Conservation (phyloP, 2,888 invertebrate genomes). For the Hypomecis punctinalis region DNA sequence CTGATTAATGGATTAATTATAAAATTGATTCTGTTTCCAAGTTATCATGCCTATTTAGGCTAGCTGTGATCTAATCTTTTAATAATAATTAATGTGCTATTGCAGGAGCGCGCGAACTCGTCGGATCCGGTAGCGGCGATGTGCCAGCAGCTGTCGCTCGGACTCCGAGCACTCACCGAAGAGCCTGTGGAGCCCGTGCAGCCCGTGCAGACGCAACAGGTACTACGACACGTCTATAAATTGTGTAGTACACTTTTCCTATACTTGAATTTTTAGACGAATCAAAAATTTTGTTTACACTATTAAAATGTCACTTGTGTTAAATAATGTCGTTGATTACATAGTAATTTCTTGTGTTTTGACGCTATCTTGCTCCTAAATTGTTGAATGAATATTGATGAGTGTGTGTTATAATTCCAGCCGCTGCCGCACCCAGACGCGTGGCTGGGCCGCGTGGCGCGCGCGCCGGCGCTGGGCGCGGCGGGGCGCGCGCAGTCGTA, state of each 20-base stretch:
- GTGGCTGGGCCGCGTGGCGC: constrained; percentile 91
- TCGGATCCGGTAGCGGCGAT: constrained; percentile 88
- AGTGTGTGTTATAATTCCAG: constrained; percentile 54
- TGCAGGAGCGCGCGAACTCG: constrained; percentile 45
- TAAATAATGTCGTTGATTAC: no score
- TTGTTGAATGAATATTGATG: constrained; percentile 44
- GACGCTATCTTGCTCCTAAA: not conserved
- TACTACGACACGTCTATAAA: not conserved
- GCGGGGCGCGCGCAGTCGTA: constrained; percentile 64
- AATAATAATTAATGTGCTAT: not conserved
- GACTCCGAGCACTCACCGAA: constrained; percentile 89
- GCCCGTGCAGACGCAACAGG: constrained; percentile 53
- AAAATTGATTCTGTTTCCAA: no score
- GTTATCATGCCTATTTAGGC: no score
- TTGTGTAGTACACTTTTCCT: not conserved
- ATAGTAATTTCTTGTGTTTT: no score
- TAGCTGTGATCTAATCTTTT: not conserved
- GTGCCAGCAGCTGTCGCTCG: constrained; percentile 92
- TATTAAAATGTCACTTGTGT: no score
- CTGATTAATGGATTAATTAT: no score
- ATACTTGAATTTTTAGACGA: not conserved
- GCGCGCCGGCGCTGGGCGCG: constrained; percentile 83
- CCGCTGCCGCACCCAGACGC: constrained; percentile 92
- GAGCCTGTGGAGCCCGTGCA: constrained; percentile 60
- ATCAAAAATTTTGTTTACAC: no score